A percentile compares a stretch with the other conserved stretches of the same genome.
Conservation (phyloP, 2,888 invertebrate genomes). For the Plusia festucae region DNA sequence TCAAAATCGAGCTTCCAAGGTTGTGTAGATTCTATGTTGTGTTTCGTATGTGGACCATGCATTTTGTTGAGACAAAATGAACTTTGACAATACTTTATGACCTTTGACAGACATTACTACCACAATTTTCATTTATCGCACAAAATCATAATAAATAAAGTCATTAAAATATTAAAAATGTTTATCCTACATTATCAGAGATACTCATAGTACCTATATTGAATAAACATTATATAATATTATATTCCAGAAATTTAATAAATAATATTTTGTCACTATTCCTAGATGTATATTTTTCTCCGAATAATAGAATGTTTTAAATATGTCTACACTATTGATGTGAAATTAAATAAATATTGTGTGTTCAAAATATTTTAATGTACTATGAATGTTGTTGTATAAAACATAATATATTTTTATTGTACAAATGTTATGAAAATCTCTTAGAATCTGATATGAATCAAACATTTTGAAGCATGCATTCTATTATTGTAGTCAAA, state of each 20-base stretch:
- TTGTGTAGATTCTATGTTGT: constrained; percentile 81
- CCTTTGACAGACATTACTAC: constrained; percentile 78
- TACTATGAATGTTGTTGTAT: constrained; percentile 81
- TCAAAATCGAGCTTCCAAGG: constrained; percentile 81
- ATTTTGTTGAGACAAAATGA: constrained; percentile 72
- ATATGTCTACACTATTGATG: constrained; percentile 84
- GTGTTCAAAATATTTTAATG: constrained; percentile 79
- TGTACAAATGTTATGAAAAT: constrained; percentile 64
- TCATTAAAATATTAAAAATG: constrained; percentile 61
- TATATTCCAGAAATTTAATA: constrained; percentile 79
- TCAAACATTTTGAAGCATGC: constrained; percentile 50
- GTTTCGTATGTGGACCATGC: constrained; percentile 71
- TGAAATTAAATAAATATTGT: constrained; percentile 72
- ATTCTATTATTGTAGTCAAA: constrained; percentile 40
- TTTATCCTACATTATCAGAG: constrained; percentile 70
- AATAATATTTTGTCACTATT: constrained; percentile 72
- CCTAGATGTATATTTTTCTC: constrained; percentile 78
- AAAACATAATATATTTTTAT: constrained; percentile 73
- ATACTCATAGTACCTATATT: constrained; percentile 70
- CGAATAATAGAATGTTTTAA: constrained; percentile 77
- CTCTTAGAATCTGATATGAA: constrained; percentile 53
- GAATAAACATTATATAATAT: constrained; percentile 73
- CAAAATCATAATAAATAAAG: constrained; percentile 68
- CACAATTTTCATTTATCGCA: constrained; percentile 77
- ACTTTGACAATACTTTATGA: constrained; percentile 85